Conservation (phyloP, 2,888 invertebrate genomes). For the Idaea straminata region DNA sequence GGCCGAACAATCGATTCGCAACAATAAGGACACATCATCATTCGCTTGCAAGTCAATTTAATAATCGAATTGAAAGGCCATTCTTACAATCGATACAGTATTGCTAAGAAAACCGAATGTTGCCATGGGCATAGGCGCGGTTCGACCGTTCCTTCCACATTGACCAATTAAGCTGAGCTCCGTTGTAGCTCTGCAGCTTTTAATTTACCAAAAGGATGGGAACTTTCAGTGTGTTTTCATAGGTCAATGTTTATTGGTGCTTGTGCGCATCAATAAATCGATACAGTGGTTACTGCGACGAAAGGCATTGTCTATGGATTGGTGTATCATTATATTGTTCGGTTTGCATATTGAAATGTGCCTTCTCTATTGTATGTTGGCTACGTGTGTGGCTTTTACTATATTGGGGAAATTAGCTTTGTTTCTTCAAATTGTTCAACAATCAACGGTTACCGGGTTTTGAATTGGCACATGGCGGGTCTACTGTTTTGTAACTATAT, state of each 20-base stretch:
- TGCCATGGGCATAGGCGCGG: slow-evolving; percentile 61
- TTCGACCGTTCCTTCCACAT: slow-evolving; percentile 49
- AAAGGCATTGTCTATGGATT: slow-evolving; percentile 71
- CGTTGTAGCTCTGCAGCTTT: slow-evolving; percentile 20
- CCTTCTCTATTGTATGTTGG: slow-evolving; percentile 68
- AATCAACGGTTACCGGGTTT: background rate
- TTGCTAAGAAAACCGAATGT: slow-evolving; percentile 27
- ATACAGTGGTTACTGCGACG: slow-evolving; percentile 75
- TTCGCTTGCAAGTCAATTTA: slow-evolving; percentile 40
- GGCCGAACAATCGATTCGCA: slow-evolving; percentile 31
- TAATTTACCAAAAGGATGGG: slow-evolving; percentile 19
- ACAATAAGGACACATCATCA: slow-evolving; percentile 51
- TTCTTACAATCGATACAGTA: slow-evolving; percentile 19
- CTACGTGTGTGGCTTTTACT: slow-evolving; percentile 69
- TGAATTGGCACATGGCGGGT: background rate
- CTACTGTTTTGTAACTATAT: background rate
- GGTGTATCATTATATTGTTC: slow-evolving; percentile 76
- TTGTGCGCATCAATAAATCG: slow-evolving; percentile 69
- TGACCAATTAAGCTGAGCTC: slow-evolving; percentile 30
- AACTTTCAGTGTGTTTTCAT: slow-evolving; percentile 33
- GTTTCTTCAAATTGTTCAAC: background rate
- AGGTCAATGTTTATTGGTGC: slow-evolving; percentile 41
- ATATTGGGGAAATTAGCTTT: slow-evolving; percentile 5
- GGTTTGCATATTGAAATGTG: slow-evolving; percentile 77
- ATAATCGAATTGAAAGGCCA: slow-evolving; percentile 22